These are phyloP conservation scores for Amblyjoppa proteus DNA, from an alignment of 2,888 invertebrate species.

Conservation along the genomic window DNA sequence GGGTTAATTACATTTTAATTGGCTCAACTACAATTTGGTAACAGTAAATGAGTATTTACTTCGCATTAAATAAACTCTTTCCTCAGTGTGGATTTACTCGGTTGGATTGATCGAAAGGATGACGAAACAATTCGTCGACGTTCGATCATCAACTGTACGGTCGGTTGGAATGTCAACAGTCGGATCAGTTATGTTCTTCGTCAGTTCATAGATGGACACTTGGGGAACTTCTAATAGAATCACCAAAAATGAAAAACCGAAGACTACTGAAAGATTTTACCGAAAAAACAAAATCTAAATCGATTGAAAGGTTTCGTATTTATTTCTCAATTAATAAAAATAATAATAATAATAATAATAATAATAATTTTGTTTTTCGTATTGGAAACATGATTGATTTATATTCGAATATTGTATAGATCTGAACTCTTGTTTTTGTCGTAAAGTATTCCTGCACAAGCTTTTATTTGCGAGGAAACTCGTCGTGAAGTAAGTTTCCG, in stretches of 20 bases:
- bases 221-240: not conserved
- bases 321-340: not conserved
- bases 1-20: too few relatives aligned
- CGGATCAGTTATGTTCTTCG: too few relatives aligned
- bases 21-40: too few relatives aligned
- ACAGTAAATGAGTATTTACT: too few relatives aligned
- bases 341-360: not conserved
- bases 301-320: not conserved
- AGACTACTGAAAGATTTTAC: too few relatives aligned
- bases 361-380: too few relatives aligned
- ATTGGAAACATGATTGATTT: not conserved
- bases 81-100: not conserved
- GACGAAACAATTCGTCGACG: constrained; percentile 8
- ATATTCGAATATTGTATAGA: not conserved
- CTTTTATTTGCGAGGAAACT: not conserved
- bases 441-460: not conserved
- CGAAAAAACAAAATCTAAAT: too few relatives aligned
- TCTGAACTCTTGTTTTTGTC: not conserved
- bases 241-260: not conserved
- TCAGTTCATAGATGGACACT: not conserved
- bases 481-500: not conserved
- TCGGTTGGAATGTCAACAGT: not conserved
- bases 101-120: not conserved
- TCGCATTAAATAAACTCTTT: not conserved
- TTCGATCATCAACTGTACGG: not conserved